Conservation (phyloP, 64 coral and sea anemone species). For the Porites australiensis region DNA sequence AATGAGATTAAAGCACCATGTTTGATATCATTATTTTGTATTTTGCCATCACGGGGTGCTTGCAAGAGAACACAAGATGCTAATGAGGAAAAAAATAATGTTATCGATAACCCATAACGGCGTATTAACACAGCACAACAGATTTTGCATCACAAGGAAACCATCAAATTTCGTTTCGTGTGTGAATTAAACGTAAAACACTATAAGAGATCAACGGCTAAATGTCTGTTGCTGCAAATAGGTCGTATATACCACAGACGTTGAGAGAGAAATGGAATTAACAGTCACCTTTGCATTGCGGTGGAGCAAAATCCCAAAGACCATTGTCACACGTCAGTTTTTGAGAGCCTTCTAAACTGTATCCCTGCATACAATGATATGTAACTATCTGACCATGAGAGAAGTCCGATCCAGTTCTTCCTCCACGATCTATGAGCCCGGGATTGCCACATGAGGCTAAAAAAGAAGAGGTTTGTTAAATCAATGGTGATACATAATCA, state of each 20-base stretch:
- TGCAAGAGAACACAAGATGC: not conserved
- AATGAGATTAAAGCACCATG: not conserved
- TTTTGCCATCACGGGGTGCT: not conserved
- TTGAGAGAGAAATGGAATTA: too few relatives aligned
- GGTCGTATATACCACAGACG: too few relatives aligned
- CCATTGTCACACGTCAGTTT: not conserved
- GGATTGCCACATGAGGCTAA: conserved; percentile 46
- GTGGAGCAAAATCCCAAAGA: not conserved
- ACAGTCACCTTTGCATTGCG: conserved; percentile 24
- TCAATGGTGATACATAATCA: too few relatives aligned
- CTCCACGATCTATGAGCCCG: not conserved
- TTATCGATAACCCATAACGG: too few relatives aligned
- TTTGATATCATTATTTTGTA: not conserved
- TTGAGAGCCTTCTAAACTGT: conserved; percentile 1
- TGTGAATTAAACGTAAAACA: too few relatives aligned
- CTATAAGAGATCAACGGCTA: too few relatives aligned
- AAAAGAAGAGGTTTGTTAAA: not conserved
- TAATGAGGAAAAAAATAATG: not conserved
- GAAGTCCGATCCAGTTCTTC: not conserved
- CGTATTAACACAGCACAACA: too few relatives aligned
- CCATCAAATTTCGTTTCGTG: too few relatives aligned
- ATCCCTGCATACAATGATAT: conserved; percentile 17
- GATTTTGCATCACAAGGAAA: too few relatives aligned
- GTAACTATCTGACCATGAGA: not conserved
- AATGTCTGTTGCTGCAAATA: too few relatives aligned